Percentiles rank a stretch among this genome's conserved stretches.
These are phyloP conservation scores for Phaetusa simplex DNA, from an alignment of 2,113 vertebrate species.

Conservation along the genomic window DNA sequence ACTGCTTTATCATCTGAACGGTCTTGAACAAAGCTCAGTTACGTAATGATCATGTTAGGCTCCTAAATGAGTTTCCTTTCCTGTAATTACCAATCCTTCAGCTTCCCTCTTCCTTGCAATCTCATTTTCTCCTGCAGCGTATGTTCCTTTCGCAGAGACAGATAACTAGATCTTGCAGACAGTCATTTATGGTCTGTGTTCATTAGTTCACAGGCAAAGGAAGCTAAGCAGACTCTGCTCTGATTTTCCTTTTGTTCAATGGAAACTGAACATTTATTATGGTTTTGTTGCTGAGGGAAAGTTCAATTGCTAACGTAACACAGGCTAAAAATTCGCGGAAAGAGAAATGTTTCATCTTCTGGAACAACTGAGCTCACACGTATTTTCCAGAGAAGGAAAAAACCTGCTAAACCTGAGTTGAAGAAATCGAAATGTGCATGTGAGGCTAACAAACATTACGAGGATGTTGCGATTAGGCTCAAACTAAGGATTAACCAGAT, in stretches of 20 bases:
- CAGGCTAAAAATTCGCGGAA: background rate
- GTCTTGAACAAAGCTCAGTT: background rate
- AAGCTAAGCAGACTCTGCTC: conserved; percentile 51
- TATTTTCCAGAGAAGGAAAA: background rate
- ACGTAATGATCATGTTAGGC: background rate
- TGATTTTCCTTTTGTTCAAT: conserved; percentile 6
- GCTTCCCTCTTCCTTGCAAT: conserved; percentile 30
- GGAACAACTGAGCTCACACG: background rate
- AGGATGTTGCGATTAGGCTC: background rate
- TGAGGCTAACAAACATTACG: background rate
- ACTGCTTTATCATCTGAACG: background rate
- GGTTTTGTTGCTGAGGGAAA: background rate
- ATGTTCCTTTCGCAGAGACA: background rate
- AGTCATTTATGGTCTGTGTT: conserved; percentile 30
- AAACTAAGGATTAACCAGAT: background rate
- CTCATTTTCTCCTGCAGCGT: conserved; percentile 41
- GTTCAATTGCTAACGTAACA: background rate
- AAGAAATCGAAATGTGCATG: background rate
- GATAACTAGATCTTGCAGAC: conserved; percentile 38
- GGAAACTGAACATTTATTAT: conserved; percentile 16
- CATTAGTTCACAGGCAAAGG: conserved; percentile 13
- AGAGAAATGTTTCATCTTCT: background rate
- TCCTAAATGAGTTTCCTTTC: conserved; percentile 43
- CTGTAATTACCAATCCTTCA: conserved; percentile 31
- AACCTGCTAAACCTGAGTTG: background rate